Evolutionary conservation across 2,113 vertebrate species (phyloP), one percentile per base, ranked within the genome.

Genomic region (Trachemys scripta): DNA sequence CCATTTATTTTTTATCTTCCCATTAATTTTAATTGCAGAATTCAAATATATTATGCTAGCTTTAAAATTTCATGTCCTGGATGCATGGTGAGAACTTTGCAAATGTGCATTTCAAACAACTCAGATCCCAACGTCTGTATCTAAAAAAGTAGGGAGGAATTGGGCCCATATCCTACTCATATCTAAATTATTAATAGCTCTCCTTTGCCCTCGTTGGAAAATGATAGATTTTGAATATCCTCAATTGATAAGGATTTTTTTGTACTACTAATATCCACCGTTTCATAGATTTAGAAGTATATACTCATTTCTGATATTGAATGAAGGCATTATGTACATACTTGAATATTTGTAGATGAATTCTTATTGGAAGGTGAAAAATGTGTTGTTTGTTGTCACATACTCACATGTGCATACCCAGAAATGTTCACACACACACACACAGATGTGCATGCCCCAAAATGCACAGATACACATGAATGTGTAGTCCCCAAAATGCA

Each of bases 21-120:
- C 90, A 97, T 98, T 98, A 96, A 98, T 98, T 98, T 98, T 98
- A 98, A 98, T 98, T 98, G 98, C 93, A 95, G 94, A 97, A 98
- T 97, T 98, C 93, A 95, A 97, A 97, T 97, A 90, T 96, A 97
- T 98, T 98, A 97, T 94, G 89, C 92, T 98, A 97, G 89, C 89
- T 98, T 98, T 97, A 98, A 98, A 97, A 93, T 96, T 98, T 97
- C 88, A 92, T 98, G 96, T 91, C 96, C 95, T 94, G 94, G 95
- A 96, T 94, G 81, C 97, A 97, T 94, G 82, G 96, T 16, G 38
- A 98, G 95, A 98, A 89, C 81, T 78, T 97, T 98, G 94, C 97
- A 94, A 97, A 98, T 96, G 56, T 88, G 65, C 84, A 95, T 98
- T 98, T 98, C 96, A 98, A 98, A 97, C 96, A 98, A 98, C 97